Percentiles rank a stretch among this genome's conserved stretches.
Conservation (phyloP, 1,140 invertebrate genomes). For the Sarcophaga bullata region DNA sequence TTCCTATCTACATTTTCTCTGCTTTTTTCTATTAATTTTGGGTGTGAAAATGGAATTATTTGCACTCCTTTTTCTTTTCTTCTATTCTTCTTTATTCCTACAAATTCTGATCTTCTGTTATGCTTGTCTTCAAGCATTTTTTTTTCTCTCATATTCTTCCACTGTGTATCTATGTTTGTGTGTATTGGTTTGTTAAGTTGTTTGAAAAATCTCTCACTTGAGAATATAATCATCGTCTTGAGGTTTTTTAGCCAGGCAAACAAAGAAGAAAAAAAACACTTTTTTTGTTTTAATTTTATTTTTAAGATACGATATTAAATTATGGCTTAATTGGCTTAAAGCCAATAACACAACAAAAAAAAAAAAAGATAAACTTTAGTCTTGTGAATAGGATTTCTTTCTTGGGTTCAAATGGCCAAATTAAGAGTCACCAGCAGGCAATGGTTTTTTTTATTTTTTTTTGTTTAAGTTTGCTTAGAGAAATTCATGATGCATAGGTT, state of each 20-base stretch:
- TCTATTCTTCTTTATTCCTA: too few species aligned
- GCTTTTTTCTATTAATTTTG: not conserved
- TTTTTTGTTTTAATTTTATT: not conserved
- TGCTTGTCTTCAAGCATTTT: not conserved
- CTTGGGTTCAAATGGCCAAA: constrained; percentile 27
- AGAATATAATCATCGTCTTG: constrained; percentile 34
- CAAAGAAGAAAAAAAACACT: too few species aligned
- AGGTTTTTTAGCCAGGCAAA: not conserved
- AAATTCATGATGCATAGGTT: not conserved
- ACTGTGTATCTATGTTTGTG: not conserved
- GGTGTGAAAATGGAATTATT: constrained; percentile 11
- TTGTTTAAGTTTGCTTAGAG: not conserved
- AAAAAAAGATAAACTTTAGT: not conserved
- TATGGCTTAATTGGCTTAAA: constrained; percentile 35
- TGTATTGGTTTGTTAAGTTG: constrained; percentile 15
- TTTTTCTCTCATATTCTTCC: not conserved
- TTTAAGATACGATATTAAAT: constrained; percentile 24
- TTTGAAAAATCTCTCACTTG: constrained; percentile 37
- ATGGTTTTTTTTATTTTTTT: too few species aligned
- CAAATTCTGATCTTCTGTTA: too few species aligned
- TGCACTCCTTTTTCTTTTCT: not conserved
- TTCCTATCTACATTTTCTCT: not conserved
- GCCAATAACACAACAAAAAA: constrained; percentile 1
- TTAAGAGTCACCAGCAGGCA: constrained; percentile 21
- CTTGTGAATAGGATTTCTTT: not conserved